Percentiles rank a stretch among this genome's conserved stretches.
These are phyloP conservation scores for Lapara coniferarum DNA, from an alignment of 2,888 invertebrate species.

Conservation along the genomic window DNA sequence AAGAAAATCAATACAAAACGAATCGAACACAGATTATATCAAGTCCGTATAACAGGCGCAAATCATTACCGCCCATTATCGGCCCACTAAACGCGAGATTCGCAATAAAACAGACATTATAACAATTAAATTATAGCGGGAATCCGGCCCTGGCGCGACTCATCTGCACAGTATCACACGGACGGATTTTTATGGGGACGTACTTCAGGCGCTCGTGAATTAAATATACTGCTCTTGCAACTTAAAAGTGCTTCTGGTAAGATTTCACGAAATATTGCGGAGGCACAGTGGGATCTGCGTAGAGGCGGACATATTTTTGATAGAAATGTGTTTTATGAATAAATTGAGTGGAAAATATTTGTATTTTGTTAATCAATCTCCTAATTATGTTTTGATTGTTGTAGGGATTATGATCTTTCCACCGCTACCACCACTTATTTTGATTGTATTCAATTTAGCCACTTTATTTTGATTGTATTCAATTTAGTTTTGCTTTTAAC, in stretches of 20 bases:
- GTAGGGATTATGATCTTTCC: too few relatives aligned
- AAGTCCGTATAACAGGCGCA: slow-evolving; percentile 47
- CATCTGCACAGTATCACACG: slow-evolving; percentile 81
- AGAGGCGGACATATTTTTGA: neutral
- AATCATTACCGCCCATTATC: slow-evolving; percentile 77
- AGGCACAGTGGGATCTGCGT: slow-evolving; percentile 29
- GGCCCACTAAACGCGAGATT: slow-evolving; percentile 74
- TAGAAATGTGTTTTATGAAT: neutral
- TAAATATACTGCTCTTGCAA: slow-evolving; percentile 78
- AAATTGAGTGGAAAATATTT: neutral
- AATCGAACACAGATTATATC: slow-evolving; percentile 41
- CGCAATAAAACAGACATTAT: slow-evolving; percentile 79
- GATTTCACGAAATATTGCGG: slow-evolving; percentile 77
- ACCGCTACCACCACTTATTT: too few relatives aligned
- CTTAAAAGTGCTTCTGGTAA: slow-evolving; percentile 79
- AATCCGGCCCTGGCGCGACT: slow-evolving; percentile 74
- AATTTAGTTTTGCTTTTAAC: too few relatives aligned
- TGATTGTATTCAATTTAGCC: too few relatives aligned
- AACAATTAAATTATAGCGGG: slow-evolving; percentile 73
- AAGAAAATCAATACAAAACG: slow-evolving; percentile 36
- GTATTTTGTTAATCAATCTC: too few relatives aligned
- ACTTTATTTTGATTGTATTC: too few relatives aligned
- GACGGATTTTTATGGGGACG: slow-evolving; percentile 81
- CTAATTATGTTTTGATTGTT: too few relatives aligned
- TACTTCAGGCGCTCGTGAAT: slow-evolving; percentile 77